Evolutionary conservation across 2,113 vertebrate genomes (phyloP), one percentile per base, ranked within the genome.

Genomic region (Uria aalge): DNA sequence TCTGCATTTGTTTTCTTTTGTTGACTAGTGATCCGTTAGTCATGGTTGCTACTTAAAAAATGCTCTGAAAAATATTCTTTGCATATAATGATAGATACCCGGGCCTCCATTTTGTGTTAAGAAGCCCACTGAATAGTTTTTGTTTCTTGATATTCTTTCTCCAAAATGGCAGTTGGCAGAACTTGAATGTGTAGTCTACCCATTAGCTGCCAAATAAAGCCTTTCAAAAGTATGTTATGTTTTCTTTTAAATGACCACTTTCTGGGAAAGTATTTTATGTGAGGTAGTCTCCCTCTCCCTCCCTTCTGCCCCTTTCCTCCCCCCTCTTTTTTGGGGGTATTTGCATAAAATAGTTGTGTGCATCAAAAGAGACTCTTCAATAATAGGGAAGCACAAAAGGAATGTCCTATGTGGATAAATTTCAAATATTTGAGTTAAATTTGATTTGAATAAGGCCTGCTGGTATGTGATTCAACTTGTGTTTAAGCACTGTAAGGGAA

Each of bases 261-360:
- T 43, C 15, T 30, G 6, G 26, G 24, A 41, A 92, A 85, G 30
- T 43, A 23, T 56, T 93, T 87, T 63, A 11, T 62, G 15, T 52
- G 68, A 43, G 12, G 27, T 55, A 36, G 13, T 53, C 29, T 55
- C 15, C 45, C 6, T n/a, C 9, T 13, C 9, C 8, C 11, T 29
- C 7, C 4, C 16, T 19, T 5, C 38, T 64, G 26, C 26, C 4
- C 5, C 16, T 1, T 19, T 8, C 9, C 0, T 2, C 14, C 15
- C 29, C 11, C 6, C 27, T 50, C 7, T 22, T 29, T 45, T 57
- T 55, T 9, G 5, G 4, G 4, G 6, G 6, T 50, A 21, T 41
- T 91, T 76, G 8, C 7, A 17, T 92, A n/a, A 73, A 80, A 40
- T 67, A 83, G 12, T 71, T 87, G 20, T n/a, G 23, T 94, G 55